Evolutionary conservation across 2,113 vertebrate species (phyloP).

Genomic region (Vulpes lagopus): DNA sequence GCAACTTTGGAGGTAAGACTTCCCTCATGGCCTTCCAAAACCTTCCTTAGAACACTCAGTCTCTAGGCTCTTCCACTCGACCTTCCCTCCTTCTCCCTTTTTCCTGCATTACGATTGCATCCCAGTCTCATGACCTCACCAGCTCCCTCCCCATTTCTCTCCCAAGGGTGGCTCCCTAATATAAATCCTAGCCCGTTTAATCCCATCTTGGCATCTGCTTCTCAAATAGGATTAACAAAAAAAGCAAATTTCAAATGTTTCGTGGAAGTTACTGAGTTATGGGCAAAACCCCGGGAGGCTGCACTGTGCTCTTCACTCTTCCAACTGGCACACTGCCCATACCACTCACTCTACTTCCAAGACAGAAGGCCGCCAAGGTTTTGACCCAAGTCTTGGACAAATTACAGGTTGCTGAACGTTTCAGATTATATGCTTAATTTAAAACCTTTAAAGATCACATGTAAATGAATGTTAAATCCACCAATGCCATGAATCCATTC

Average conservation of each 20-base stretch:
- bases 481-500: not conserved
- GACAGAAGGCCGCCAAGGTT: not conserved
- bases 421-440: not conserved
- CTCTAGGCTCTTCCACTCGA: no score
- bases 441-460: not conserved
- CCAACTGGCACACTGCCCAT: not conserved
- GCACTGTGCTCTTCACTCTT: accelerated
- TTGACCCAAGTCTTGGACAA: not conserved
- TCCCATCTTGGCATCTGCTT: not conserved
- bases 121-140: not conserved
- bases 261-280: not conserved
- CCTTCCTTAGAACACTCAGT: not conserved
- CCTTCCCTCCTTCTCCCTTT: not conserved
- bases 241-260: not conserved
- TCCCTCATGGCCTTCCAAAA: not conserved
- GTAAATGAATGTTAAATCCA: not conserved
- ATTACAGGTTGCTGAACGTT: not conserved
- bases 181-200: not conserved
- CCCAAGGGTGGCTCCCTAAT: not conserved
- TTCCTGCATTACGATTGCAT: not conserved
- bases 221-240: slow-evolving; percentile 1
- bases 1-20: not conserved
- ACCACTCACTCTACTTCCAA: not conserved
- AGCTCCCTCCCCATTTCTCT: not conserved
- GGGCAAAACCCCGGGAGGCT: not conserved